These are phyloP conservation scores for Rhea americana DNA, from an alignment of 2,113 vertebrate genomes.

Conservation along the genomic window DNA sequence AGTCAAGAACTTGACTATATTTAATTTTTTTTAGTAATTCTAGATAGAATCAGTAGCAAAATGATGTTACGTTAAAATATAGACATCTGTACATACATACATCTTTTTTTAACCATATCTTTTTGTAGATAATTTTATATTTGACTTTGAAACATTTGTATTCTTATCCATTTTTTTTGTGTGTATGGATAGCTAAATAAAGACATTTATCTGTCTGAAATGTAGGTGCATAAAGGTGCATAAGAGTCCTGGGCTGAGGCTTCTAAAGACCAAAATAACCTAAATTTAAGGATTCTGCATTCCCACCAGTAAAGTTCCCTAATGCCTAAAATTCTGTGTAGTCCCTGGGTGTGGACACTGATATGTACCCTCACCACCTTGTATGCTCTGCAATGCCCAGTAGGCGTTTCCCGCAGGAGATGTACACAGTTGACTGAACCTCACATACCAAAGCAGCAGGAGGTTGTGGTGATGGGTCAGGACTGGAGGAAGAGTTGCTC, in stretches of 20 bases:
- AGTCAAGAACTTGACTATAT: not conserved
- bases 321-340: not conserved
- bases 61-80: not conserved
- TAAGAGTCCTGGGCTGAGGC: not conserved
- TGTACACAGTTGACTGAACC: fast-evolving
- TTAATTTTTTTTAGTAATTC: not conserved
- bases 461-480: not conserved
- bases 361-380: fast-evolving
- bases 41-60: not conserved
- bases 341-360: not conserved
- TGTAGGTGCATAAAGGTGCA: not conserved
- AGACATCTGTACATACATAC: not conserved
- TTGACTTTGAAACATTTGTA: not conserved
- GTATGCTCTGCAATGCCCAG: fast-evolving
- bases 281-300: not conserved
- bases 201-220: not conserved
- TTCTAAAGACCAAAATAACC: not conserved
- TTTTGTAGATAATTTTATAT: not conserved
- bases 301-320: not conserved
- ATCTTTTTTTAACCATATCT: not conserved
- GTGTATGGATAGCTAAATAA: not conserved
- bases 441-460: fast-evolving
- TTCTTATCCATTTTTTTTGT: not conserved
- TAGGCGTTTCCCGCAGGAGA: not conserved
- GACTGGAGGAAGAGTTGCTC: not conserved